Percentiles rank a stretch among this genome's conserved stretches.
Conservation (phyloP, 1,140 invertebrate species). For the Globodera rostochiensis region DNA sequence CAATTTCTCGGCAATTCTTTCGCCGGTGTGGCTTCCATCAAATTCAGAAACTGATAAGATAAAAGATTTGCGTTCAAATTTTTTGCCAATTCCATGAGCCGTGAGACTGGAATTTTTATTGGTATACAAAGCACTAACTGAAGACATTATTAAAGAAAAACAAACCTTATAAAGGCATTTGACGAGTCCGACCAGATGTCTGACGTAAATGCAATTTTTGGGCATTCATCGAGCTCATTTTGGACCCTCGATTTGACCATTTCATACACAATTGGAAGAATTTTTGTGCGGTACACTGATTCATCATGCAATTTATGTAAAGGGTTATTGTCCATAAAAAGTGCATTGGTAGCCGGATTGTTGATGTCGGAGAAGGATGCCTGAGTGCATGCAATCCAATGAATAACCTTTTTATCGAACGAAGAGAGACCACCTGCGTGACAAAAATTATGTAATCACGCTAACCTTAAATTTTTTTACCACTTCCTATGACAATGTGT, state of each 20-base stretch:
- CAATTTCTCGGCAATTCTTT: slow-evolving; percentile 5
- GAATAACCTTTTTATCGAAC: slow-evolving; percentile 9
- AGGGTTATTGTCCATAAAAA: background rate
- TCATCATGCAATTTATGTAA: background rate
- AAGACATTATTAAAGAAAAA: background rate
- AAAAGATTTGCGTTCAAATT: slow-evolving; percentile 7
- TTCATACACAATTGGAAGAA: background rate
- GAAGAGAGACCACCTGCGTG: background rate
- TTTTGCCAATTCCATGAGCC: slow-evolving; percentile 15
- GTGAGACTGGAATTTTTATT: background rate
- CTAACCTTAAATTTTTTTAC: no score
- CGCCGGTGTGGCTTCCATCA: slow-evolving; percentile 1
- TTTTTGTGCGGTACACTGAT: background rate
- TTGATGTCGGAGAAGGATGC: slow-evolving; percentile 11
- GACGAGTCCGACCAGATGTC: slow-evolving; percentile 8
- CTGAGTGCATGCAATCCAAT: slow-evolving; percentile 5
- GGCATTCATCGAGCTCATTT: background rate
- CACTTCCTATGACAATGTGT: no score
- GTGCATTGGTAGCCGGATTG: slow-evolving; percentile 1
- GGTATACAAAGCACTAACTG: no score
- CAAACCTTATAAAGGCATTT: slow-evolving; percentile 7
- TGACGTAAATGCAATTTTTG: slow-evolving; percentile 14
- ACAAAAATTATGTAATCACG: no score
- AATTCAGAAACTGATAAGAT: slow-evolving; percentile 5
- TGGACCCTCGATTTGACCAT: slow-evolving; percentile 3